These are phyloP conservation scores for Danaus chrysippus DNA, from an alignment of 2,888 invertebrate species.

Conservation along the genomic window DNA sequence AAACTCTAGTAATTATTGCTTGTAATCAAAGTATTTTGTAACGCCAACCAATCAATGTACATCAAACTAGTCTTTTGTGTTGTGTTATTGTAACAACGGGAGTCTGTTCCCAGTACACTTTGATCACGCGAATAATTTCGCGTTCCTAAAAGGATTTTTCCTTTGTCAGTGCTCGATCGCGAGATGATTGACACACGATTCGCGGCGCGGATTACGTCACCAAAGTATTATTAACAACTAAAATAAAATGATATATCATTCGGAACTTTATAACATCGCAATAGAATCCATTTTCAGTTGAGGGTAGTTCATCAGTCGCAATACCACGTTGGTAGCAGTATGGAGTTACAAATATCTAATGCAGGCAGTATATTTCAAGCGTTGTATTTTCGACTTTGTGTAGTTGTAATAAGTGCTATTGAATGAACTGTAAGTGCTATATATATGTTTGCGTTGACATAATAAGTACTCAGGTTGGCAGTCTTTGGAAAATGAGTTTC, in stretches of 20 bases:
- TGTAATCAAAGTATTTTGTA: neutral
- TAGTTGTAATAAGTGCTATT: neutral
- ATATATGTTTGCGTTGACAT: conserved; percentile 44
- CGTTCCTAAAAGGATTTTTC: conserved; percentile 70
- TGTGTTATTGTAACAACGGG: conserved; percentile 65
- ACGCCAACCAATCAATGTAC: conserved; percentile 1
- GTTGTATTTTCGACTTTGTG: conserved; percentile 36
- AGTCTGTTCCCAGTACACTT: conserved; percentile 59
- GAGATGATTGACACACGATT: conserved; percentile 72
- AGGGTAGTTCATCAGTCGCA: conserved; percentile 22
- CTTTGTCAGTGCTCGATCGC: conserved; percentile 70
- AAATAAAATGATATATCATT: conserved; percentile 19
- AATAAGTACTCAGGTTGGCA: conserved; percentile 70
- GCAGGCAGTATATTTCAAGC: neutral
- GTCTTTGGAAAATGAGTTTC: conserved; percentile 77
- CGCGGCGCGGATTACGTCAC: conserved; percentile 61
- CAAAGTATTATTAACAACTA: conserved; percentile 24
- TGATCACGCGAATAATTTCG: conserved; percentile 67
- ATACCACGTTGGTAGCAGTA: conserved; percentile 33
- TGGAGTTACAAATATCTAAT: conserved; percentile 36
- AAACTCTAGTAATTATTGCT: too few relatives aligned
- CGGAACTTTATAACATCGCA: conserved; percentile 25
- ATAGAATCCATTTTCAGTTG: conserved; percentile 19
- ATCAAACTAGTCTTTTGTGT: conserved; percentile 17
- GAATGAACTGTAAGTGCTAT: conserved; percentile 4